Evolutionary conservation across 2,797 vertebrate genomes (phyloP).

Genomic region (Chrysocyon brachyurus): DNA sequence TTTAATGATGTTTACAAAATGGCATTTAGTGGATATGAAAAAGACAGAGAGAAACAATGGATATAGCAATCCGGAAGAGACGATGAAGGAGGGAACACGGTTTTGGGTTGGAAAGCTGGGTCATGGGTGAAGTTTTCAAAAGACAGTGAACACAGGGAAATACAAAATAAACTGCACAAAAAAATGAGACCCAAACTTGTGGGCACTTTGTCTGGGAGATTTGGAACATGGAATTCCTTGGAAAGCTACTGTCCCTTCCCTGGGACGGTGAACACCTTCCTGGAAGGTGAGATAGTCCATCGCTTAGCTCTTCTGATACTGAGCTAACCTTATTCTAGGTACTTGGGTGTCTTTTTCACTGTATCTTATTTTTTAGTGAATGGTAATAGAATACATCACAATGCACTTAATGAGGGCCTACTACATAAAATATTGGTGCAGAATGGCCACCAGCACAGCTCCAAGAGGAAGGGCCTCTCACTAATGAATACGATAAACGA

Average conservation of each 20-base stretch:
- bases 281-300: background rate
- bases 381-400: too few relatives aligned
- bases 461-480: background rate
- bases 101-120: background rate
- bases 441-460: too few relatives aligned
- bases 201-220: background rate
- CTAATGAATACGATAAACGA: background rate
- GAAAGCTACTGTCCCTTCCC: too few relatives aligned
- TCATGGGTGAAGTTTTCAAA: background rate
- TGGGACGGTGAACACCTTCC: accelerated
- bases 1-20: background rate
- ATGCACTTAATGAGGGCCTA: too few relatives aligned
- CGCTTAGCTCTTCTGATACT: accelerated
- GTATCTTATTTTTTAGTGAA: background rate
- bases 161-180: background rate
- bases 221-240: background rate
- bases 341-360: background rate
- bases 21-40: background rate
- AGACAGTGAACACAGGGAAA: background rate
- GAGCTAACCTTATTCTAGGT: too few relatives aligned
- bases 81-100: accelerated
- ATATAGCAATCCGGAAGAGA: background rate
- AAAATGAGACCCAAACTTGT: too few relatives aligned
- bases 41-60: background rate
- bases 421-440: background rate